A percentile compares a stretch with the other conserved stretches of the same genome.
Conservation (phyloP, 2,797 vertebrate species). For the Pseudotriccus pelzelni region DNA sequence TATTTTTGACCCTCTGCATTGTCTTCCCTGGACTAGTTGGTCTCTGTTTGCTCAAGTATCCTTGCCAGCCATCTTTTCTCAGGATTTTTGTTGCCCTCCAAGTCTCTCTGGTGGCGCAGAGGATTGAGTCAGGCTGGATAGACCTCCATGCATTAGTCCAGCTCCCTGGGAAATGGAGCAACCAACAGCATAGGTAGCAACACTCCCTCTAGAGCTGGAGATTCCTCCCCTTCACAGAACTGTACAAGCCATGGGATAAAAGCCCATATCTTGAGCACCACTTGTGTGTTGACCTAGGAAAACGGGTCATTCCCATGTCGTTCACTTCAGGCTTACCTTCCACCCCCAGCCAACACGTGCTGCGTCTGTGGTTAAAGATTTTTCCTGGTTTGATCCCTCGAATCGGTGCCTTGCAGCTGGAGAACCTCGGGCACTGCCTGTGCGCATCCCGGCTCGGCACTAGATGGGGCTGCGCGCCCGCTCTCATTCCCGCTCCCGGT, state of each 20-base stretch:
- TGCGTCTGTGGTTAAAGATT: rapidly evolving
- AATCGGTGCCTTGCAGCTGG: rapidly evolving
- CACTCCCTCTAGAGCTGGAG: neutral
- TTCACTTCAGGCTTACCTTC: neutral
- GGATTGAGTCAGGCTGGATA: neutral
- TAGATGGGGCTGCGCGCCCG: slow-evolving; percentile 22
- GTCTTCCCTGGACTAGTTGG: neutral
- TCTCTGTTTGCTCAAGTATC: neutral
- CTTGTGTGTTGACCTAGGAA: neutral
- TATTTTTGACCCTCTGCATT: neutral
- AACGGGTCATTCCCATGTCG: neutral
- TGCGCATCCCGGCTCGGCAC: neutral
- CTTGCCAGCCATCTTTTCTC: neutral
- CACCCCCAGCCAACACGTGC: rapidly evolving
- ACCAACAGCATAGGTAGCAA: rapidly evolving
- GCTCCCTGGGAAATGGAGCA: neutral
- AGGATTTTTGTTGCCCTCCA: neutral
- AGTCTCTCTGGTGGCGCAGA: neutral
- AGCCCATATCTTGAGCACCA: rapidly evolving
- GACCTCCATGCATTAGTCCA: neutral
- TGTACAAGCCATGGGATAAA: rapidly evolving
- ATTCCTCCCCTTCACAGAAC: neutral
- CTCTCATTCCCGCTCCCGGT: rapidly evolving
- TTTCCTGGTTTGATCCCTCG: rapidly evolving
- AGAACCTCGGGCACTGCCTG: rapidly evolving